phyloP scores from a whole-genome alignment of 2,113 vertebrate species.

The Anser cygnoides region DNA sequence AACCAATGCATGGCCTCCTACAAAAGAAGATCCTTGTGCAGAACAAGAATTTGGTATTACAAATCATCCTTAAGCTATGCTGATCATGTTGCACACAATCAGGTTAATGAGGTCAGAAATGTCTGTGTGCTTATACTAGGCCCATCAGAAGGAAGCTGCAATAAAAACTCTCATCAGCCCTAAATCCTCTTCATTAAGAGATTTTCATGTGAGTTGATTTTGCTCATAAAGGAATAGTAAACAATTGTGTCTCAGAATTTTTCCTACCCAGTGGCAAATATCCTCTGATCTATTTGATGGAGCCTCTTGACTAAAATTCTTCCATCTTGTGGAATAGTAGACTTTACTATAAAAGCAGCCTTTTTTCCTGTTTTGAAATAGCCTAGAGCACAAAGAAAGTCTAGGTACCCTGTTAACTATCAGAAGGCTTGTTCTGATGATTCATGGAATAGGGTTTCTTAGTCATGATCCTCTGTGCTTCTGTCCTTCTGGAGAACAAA shows the following conservation, averaged over 20 bases:
- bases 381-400: neutral
- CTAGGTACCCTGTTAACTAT: neutral
- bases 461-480: neutral
- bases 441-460: neutral
- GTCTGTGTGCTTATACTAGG: neutral
- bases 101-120: slow-evolving; percentile 51
- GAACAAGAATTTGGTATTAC: slow-evolving; percentile 42
- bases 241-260: neutral
- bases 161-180: slow-evolving; percentile 53
- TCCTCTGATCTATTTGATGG: neutral
- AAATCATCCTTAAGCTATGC: slow-evolving; percentile 40
- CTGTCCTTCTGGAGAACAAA: neutral
- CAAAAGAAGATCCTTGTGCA: slow-evolving; percentile 38
- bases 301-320: neutral
- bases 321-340: neutral
- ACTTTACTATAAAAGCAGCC: neutral
- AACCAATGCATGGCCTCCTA: slow-evolving; percentile 15
- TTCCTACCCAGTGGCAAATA: slow-evolving; percentile 17
- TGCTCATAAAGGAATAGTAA: slow-evolving; percentile 30
- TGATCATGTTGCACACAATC: slow-evolving; percentile 38
- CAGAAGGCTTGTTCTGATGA: neutral
- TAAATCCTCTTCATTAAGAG: slow-evolving; percentile 55
- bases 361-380: neutral
- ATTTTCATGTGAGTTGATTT: slow-evolving; percentile 43
- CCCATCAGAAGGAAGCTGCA: slow-evolving; percentile 56